phyloP scores from a whole-genome alignment of 35 echinoderm and acorn worm genomes.

The Lytechinus pictus region DNA sequence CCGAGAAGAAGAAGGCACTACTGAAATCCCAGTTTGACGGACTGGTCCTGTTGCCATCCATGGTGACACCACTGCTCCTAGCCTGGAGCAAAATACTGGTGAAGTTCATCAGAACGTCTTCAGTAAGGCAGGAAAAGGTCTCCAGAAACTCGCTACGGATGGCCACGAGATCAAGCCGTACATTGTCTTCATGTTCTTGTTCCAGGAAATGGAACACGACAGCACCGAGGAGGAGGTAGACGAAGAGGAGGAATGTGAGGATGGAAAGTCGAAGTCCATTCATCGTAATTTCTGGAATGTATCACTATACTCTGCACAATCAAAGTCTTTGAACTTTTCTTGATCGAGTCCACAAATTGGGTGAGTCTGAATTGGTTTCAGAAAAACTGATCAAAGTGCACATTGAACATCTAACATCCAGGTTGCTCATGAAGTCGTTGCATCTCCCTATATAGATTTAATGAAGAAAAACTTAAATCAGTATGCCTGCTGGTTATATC shows the following conservation, averaged over 20 bases:
- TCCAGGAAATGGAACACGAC: conserved; percentile 74
- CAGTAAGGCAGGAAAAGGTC: conserved; percentile 40
- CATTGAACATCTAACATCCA: too few species aligned
- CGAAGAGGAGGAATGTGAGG: conserved; percentile 67
- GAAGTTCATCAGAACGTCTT: conserved; percentile 37
- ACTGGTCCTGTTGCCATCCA: conserved; percentile 50
- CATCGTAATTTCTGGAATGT: conserved; percentile 54
- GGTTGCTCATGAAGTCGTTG: too few species aligned
- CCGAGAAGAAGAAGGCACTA: conserved; percentile 95
- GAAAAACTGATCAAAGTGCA: too few species aligned
- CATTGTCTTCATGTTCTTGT: conserved; percentile 38
- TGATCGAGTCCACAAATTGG: background rate
- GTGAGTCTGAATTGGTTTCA: background rate
- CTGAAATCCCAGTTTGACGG: conserved; percentile 87
- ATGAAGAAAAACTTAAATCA: too few species aligned
- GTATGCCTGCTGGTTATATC: too few species aligned
- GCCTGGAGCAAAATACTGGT: conserved; percentile 21
- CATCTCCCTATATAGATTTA: too few species aligned
- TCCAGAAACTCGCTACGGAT: conserved; percentile 36
- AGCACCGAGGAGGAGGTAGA: conserved; percentile 84
- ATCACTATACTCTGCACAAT: background rate
- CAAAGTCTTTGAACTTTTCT: background rate
- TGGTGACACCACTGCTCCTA: conserved; percentile 25
- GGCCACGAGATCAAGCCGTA: background rate
- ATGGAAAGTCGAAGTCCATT: conserved; percentile 71